phyloP scores from a whole-genome alignment of 2,888 invertebrate species.

The Chaetogeoica ovagalla region DNA sequence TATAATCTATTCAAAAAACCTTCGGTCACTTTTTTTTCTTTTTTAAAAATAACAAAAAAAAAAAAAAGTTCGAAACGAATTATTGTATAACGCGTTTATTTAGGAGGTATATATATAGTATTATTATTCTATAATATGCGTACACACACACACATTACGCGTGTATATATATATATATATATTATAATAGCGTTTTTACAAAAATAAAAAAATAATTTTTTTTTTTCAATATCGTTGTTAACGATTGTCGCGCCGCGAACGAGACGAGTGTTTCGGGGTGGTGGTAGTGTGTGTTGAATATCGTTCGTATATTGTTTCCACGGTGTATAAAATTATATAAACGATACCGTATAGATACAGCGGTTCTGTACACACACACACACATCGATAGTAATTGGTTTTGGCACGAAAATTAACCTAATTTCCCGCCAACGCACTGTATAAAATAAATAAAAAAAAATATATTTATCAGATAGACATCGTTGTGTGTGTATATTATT shows the following conservation, averaged over 20 bases:
- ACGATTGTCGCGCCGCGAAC: no score
- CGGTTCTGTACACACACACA: not conserved
- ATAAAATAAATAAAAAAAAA: not conserved
- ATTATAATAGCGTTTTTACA: not conserved
- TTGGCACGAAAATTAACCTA: conserved; percentile 44
- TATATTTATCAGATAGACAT: conserved; percentile 39
- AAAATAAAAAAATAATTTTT: not conserved
- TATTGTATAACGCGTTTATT: conserved; percentile 26
- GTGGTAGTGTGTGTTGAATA: not conserved
- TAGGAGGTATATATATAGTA: conserved; percentile 1
- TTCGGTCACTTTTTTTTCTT: conserved; percentile 13
- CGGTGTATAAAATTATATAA: not conserved
- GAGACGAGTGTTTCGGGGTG: no score
- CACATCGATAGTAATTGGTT: conserved; percentile 20
- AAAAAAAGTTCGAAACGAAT: conserved; percentile 6
- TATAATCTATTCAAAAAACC: conserved; percentile 43
- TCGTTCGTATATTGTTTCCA: conserved; percentile 1
- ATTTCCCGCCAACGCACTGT: conserved; percentile 17
- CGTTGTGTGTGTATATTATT: conserved; percentile 9
- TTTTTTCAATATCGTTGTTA: not conserved
- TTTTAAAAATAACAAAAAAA: conserved; percentile 22
- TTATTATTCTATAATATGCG: not conserved
- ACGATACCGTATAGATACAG: no score
- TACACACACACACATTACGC: not conserved
- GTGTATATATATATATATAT: not conserved